phyloP scores from a whole-genome alignment of 2,888 invertebrate species.

The Actias luna region DNA sequence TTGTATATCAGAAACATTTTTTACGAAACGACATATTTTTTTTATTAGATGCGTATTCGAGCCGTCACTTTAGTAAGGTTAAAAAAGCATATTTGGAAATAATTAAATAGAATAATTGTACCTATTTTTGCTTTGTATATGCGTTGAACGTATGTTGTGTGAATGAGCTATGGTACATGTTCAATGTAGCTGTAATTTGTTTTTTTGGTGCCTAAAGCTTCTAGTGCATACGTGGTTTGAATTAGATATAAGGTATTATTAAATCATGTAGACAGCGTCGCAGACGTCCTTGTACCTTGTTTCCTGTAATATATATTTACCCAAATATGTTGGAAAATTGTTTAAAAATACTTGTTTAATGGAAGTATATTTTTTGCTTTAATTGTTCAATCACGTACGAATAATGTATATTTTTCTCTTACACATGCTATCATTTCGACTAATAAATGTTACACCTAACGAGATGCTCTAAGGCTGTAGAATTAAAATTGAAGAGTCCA shows the following conservation, averaged over 20 bases:
- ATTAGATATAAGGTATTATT: conserved; percentile 38
- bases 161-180: conserved; percentile 36
- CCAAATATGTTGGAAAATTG: conserved; percentile 27
- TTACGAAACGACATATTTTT: background rate
- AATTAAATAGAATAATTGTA: background rate
- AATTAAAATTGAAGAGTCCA: background rate
- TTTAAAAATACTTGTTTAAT: conserved; percentile 23
- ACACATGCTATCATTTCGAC: background rate
- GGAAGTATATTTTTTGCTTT: conserved; percentile 14
- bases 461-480: background rate
- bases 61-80: background rate
- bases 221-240: conserved; percentile 38
- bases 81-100: background rate
- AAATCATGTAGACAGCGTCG: conserved; percentile 42
- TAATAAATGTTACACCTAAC: conserved; percentile 2
- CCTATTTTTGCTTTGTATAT: background rate
- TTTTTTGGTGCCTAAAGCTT: conserved; percentile 34
- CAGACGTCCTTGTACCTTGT: conserved; percentile 46
- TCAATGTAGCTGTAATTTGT: conserved; percentile 21
- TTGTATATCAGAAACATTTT: background rate
- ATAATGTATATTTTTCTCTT: conserved; percentile 1
- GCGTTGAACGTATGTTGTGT: background rate
- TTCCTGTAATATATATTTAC: conserved; percentile 42
- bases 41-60: background rate
- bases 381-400: conserved; percentile 18